A percentile compares a stretch with the other conserved stretches of the same genome.
Evolutionary conservation across 2,888 invertebrate species (phyloP).

Genomic region (Steinernema scapterisci): DNA sequence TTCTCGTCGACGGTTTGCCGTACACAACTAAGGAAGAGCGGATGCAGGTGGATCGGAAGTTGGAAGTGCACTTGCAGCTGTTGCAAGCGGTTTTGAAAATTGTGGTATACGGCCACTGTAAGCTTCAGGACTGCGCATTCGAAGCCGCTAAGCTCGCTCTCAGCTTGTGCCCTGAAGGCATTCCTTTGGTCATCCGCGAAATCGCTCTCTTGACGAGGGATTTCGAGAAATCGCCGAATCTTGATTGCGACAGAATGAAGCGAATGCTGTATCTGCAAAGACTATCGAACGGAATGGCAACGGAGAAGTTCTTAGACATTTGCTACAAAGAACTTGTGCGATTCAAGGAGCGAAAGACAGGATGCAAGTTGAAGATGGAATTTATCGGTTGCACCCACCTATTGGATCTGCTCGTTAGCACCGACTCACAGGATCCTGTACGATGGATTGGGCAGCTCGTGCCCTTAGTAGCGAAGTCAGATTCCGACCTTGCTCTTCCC

Average conservation of each 20-base stretch:
- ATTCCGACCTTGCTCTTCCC: neutral
- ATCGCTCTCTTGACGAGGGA: neutral
- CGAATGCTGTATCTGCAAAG: neutral
- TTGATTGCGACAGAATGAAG: neutral
- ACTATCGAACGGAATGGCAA: neutral
- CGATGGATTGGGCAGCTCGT: neutral
- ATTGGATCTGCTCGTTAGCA: neutral
- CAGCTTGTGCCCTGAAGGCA: neutral
- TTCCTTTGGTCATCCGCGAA: neutral
- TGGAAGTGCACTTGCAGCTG: constrained; percentile 24
- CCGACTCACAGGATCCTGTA: neutral
- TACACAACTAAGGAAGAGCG: neutral
- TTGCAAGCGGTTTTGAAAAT: constrained; percentile 31
- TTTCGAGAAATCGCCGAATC: neutral
- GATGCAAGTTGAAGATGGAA: constrained; percentile 2
- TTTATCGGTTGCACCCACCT: neutral
- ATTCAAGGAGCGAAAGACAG: neutral
- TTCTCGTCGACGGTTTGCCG: neutral
- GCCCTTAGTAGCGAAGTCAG: neutral
- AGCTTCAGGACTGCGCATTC: neutral
- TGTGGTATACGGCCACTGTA: constrained; percentile 11
- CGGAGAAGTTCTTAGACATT: neutral
- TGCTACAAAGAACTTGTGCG: neutral
- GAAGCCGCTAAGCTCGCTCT: neutral
- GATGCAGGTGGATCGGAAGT: neutral